phyloP scores from a whole-genome alignment of 2,888 invertebrate genomes.

The Ditylenchus weischeri region DNA sequence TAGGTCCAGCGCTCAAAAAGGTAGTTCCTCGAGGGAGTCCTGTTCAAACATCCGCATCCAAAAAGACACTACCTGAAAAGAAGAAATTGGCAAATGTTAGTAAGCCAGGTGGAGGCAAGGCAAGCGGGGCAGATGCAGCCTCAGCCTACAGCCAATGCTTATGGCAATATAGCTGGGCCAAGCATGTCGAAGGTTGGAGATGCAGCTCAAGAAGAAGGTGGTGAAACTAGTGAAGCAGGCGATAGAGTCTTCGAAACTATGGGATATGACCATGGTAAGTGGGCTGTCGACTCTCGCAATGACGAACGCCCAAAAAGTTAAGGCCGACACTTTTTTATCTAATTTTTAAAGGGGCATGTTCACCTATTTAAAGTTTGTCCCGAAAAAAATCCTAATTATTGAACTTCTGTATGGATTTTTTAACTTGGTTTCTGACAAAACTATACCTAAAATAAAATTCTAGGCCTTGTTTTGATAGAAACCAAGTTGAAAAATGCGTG shows the following conservation, averaged over 20 bases:
- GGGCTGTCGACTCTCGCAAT: neutral
- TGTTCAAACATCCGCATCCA: neutral
- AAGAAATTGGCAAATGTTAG: neutral
- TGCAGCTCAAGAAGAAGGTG: neutral
- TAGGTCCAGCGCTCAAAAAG: neutral
- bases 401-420: too few relatives aligned
- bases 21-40: neutral
- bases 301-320: too few relatives aligned
- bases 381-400: too few relatives aligned
- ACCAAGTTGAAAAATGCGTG: too few relatives aligned
- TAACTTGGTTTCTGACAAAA: too few relatives aligned
- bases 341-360: too few relatives aligned
- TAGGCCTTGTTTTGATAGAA: too few relatives aligned
- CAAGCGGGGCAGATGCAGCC: constrained; percentile 3
- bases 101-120: neutral
- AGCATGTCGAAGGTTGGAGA: too few relatives aligned
- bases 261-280: constrained; percentile 7
- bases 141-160: constrained; percentile 1
- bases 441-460: too few relatives aligned
- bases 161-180: constrained; percentile 1
- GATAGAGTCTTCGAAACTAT: constrained; percentile 13
- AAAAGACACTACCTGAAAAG: neutral
- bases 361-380: too few relatives aligned
- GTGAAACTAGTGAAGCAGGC: neutral
- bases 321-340: constrained; percentile 2